Conservation (phyloP, 2,113 vertebrate genomes). For the Globicephala melas region DNA sequence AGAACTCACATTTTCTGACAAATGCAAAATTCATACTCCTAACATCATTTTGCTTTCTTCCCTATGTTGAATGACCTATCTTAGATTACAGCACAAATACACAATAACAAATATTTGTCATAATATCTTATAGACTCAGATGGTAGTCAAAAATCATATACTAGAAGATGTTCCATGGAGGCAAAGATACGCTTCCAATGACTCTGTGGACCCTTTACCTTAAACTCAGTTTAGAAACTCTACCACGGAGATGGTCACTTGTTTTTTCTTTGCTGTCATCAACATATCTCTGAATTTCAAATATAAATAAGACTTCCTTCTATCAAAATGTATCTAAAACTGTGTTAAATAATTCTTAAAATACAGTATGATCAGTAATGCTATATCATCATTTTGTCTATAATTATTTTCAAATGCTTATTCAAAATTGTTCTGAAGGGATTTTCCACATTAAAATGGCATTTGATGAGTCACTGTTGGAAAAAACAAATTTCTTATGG, state of each 20-base stretch:
- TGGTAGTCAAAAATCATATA: background rate
- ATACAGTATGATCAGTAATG: background rate
- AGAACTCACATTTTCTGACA: background rate
- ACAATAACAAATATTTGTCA: background rate
- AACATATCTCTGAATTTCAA: background rate
- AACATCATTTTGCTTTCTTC: background rate
- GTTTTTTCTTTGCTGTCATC: background rate
- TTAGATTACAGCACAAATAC: background rate
- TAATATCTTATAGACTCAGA: background rate
- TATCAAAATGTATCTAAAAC: background rate
- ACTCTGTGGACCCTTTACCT: background rate
- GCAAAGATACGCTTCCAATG: background rate
- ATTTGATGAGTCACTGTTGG: background rate
- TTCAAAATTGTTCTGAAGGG: background rate
- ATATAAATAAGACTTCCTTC: background rate
- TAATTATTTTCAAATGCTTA: background rate
- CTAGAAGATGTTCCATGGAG: background rate
- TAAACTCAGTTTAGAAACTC: background rate
- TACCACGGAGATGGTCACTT: background rate
- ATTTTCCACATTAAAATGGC: background rate
- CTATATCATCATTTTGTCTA: background rate
- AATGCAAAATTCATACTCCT: background rate
- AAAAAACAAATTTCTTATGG: background rate
- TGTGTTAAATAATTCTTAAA: background rate
- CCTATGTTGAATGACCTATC: background rate